These are phyloP conservation scores for Gallinago media DNA, from an alignment of 2,113 vertebrate genomes.

Conservation along the genomic window DNA sequence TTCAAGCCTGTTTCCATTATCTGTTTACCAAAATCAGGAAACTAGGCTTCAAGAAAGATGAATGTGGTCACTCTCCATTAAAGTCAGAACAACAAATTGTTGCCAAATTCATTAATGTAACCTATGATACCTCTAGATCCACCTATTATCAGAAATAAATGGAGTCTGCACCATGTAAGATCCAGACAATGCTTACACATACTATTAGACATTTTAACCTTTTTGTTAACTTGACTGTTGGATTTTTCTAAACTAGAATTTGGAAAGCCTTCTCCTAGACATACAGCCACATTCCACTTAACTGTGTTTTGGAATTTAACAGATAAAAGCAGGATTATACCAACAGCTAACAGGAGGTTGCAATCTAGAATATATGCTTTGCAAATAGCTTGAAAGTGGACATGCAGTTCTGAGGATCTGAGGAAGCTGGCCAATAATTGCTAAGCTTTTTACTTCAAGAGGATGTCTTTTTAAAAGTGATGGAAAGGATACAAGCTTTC, in stretches of 20 bases:
- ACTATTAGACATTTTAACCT: accelerated
- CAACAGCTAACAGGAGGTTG: background rate
- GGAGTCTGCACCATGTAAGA: background rate
- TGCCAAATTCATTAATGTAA: background rate
- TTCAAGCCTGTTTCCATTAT: background rate
- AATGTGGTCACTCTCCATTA: background rate
- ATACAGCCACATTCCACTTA: background rate
- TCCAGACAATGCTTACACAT: background rate
- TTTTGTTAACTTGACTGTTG: background rate
- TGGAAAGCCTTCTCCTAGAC: background rate
- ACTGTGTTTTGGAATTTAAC: background rate
- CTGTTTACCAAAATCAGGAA: background rate
- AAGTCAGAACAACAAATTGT: background rate
- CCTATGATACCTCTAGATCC: background rate
- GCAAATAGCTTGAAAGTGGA: background rate
- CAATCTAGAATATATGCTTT: background rate
- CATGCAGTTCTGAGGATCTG: background rate
- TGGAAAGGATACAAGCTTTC: background rate
- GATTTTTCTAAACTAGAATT: background rate
- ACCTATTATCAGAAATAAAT: background rate
- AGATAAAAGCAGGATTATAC: background rate
- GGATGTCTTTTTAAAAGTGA: background rate
- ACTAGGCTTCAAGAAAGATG: background rate
- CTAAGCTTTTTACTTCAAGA: background rate
- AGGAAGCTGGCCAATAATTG: background rate